Conservation (phyloP, 2,113 vertebrate species). For the Amia ocellicauda region DNA sequence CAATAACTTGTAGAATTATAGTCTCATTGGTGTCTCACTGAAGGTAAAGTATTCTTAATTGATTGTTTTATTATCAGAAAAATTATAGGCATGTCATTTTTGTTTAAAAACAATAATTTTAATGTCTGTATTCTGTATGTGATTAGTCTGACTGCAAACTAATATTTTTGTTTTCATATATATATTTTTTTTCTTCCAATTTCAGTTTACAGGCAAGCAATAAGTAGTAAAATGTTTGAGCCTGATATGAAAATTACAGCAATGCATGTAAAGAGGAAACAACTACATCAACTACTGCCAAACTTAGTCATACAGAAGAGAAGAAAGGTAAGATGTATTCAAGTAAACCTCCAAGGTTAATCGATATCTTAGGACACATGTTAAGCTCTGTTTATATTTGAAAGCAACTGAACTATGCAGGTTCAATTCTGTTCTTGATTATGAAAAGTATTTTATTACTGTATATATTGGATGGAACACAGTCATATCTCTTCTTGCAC, state of each 20-base stretch:
- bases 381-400: not conserved
- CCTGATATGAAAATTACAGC: conserved; percentile 85
- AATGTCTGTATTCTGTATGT: no score
- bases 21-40: not conserved
- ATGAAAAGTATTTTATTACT: no score
- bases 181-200: not conserved
- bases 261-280: conserved; percentile 79
- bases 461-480: no score
- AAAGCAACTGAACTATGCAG: no score
- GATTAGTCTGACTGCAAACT: no score
- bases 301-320: conserved; percentile 76
- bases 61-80: no score
- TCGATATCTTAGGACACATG: not conserved
- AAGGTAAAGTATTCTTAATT: no score
- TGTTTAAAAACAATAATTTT: no score
- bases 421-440: no score
- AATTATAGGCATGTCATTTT: no score
- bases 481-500: no score
- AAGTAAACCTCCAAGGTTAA: not conserved
- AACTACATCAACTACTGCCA: conserved; percentile 78
- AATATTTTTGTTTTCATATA: not conserved
- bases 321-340: conserved; percentile 68
- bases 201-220: conserved; percentile 85
- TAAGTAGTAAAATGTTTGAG: conserved; percentile 86
- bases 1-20: no score